Percentiles rank a stretch among this genome's conserved stretches.
These are phyloP conservation scores for Oncopeltus fasciatus DNA, from an alignment of 1,140 invertebrate species.

Conservation along the genomic window DNA sequence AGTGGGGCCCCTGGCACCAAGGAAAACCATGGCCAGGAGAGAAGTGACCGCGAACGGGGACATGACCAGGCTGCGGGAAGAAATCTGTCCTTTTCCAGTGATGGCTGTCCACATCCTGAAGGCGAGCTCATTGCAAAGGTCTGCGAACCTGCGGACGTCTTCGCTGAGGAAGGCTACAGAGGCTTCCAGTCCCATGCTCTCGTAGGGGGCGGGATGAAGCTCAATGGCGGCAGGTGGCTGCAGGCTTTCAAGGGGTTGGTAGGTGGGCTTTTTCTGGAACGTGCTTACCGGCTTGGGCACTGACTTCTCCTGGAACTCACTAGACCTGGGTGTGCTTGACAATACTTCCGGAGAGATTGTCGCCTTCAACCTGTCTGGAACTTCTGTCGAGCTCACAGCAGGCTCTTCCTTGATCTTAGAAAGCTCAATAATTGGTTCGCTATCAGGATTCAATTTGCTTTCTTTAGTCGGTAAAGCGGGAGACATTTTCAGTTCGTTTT, in stretches of 20 bases:
- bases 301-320: constrained; percentile 2
- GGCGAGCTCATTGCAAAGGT: constrained; percentile 68
- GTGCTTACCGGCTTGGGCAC: constrained; percentile 8
- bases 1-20: constrained; percentile 71
- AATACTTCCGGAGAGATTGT: not conserved
- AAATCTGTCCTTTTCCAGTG: constrained; percentile 48
- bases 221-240: constrained; percentile 30
- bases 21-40: constrained; percentile 71
- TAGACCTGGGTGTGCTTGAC: constrained; percentile 23
- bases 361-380: not conserved
- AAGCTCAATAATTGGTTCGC: not conserved
- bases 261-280: constrained; percentile 17
- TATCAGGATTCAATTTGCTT: constrained; percentile 19
- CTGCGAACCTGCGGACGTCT: constrained; percentile 51
- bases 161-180: constrained; percentile 50
- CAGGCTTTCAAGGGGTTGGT: not conserved
- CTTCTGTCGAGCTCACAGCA: not conserved
- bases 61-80: constrained; percentile 58
- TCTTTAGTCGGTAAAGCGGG: constrained; percentile 19
- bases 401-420: not conserved
- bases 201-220: constrained; percentile 39
- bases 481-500: constrained; percentile 21
- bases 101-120: constrained; percentile 63
- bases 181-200: constrained; percentile 55
- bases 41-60: constrained; percentile 74